Base-by-base conservation (phyloP, 1,140 invertebrate genomes). In the Drosophila sulfurigaster region DNA sequence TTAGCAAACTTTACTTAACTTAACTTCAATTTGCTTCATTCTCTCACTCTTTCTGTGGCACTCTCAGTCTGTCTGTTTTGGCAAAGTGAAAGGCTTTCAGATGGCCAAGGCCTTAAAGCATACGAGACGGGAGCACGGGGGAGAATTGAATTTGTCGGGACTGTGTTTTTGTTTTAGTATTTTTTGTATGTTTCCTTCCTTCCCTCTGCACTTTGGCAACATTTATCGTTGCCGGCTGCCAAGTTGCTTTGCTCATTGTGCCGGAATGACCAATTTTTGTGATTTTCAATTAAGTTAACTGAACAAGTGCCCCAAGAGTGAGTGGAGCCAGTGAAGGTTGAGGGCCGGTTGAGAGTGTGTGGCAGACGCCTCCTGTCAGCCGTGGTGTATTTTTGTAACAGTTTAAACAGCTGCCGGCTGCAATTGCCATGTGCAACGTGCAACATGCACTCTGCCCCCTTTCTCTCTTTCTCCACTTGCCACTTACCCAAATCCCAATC, bases 211-310 rank as follows among this genome's bases (percentile, higher is more conserved):
- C 73, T 82, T 79, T 57, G 60, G 67, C 56, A 51, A 60, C 78
- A 82, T 82, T 79, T 88, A 82, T 82, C 69, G 72, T 32, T 57
- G 76, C 30, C 67, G 46, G 72, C 80, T 85, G 78, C 74, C 71
- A 80, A 78, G 75, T 73, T 86, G 59, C 80, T 72, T 77, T 81
- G 85, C 74, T 83, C 85, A 89, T 89, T 88, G 81, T 89, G 81
- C 65, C 75, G 81, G 85, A 88, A 88, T 89, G 85, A 88, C 80
- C 85, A 88, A 88, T 88, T 88, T 89, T 88, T 89, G 85, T 89
- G 85, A 88, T 88, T 89, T 89, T 89, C 81, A 88, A 88, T 89
- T 88, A 83, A 88, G 85, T 88, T 89, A 89, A 88, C 83, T 82
- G 80, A 43, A 35, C 41, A 32, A 72, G 48, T 35, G 48, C 8